A percentile compares a stretch with the other conserved stretches of the same genome.
phyloP scores from a whole-genome alignment of 2,888 invertebrate genomes.

The Cephus spinipes region DNA sequence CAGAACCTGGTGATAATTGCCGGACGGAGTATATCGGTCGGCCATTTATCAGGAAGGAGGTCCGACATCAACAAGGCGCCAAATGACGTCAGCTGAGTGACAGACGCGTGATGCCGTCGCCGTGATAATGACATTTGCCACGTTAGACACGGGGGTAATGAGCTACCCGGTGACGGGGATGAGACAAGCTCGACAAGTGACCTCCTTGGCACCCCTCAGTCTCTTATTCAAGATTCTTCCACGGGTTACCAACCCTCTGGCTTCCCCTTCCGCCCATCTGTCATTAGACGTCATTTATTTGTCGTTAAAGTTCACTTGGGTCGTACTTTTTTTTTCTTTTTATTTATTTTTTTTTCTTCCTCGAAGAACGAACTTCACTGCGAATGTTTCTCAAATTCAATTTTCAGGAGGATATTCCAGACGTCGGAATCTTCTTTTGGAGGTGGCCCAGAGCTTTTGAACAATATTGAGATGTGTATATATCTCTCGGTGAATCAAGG shows the following conservation, averaged over 20 bases:
- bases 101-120: constrained; percentile 31
- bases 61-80: neutral
- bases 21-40: too few relatives aligned
- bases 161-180: constrained; percentile 33
- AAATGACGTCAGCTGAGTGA: constrained; percentile 34
- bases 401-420: neutral
- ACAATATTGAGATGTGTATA: too few relatives aligned
- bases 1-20: too few relatives aligned
- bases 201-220: constrained; percentile 23
- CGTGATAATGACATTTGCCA: constrained; percentile 38
- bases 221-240: too few relatives aligned
- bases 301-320: constrained; percentile 10
- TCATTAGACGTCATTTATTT: constrained; percentile 35
- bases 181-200: constrained; percentile 35
- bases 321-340: constrained; percentile 15
- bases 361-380: neutral
- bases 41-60: too few relatives aligned
- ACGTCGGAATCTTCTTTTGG: neutral
- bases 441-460: too few relatives aligned
- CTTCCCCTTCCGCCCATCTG: constrained; percentile 24
- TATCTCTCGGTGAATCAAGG: too few relatives aligned
- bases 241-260: too few relatives aligned
- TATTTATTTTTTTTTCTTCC: neutral
- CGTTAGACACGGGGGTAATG: constrained; percentile 37
- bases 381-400: constrained; percentile 3